These are phyloP conservation scores for Drosophila melanogaster DNA, from an alignment of 1,140 invertebrate species.

Conservation along the genomic window DNA sequence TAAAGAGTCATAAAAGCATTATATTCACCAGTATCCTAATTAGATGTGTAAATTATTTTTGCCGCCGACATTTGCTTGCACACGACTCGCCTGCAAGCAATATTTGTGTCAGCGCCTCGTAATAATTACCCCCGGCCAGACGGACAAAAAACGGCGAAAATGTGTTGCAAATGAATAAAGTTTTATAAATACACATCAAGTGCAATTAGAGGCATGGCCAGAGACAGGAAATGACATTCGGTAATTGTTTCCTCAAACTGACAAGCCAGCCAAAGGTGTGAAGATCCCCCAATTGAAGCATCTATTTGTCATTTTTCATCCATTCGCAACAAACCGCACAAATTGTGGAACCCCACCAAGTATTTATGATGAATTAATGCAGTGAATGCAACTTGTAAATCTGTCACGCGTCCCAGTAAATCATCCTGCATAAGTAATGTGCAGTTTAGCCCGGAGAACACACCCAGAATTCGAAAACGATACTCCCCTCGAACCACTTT, in stretches of 20 bases:
- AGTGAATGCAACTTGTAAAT: slow-evolving; percentile 81
- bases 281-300: slow-evolving; percentile 1
- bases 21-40: slow-evolving; percentile 70
- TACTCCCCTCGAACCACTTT: slow-evolving; percentile 37
- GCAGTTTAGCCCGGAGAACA: slow-evolving; percentile 59
- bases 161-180: slow-evolving; percentile 51
- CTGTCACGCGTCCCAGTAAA: slow-evolving; percentile 81
- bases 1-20: slow-evolving; percentile 78
- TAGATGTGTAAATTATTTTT: slow-evolving; percentile 65
- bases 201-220: slow-evolving; percentile 43
- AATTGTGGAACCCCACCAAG: slow-evolving; percentile 4
- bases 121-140: slow-evolving; percentile 47
- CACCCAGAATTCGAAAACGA: slow-evolving; percentile 26
- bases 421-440: slow-evolving; percentile 78
- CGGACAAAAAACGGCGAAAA: slow-evolving; percentile 49
- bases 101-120: slow-evolving; percentile 71
- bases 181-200: slow-evolving; percentile 24
- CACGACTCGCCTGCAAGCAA: slow-evolving; percentile 48
- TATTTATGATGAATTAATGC: slow-evolving; percentile 79
- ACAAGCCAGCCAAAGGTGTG: slow-evolving; percentile 32
- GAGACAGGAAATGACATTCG: slow-evolving; percentile 60
- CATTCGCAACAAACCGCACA: background rate
- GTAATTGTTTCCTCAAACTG: slow-evolving; percentile 56
- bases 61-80: slow-evolving; percentile 21
- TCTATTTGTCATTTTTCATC: background rate